phyloP scores from a whole-genome alignment of 2,113 vertebrate genomes.

The Eudyptes chrysolophus region DNA sequence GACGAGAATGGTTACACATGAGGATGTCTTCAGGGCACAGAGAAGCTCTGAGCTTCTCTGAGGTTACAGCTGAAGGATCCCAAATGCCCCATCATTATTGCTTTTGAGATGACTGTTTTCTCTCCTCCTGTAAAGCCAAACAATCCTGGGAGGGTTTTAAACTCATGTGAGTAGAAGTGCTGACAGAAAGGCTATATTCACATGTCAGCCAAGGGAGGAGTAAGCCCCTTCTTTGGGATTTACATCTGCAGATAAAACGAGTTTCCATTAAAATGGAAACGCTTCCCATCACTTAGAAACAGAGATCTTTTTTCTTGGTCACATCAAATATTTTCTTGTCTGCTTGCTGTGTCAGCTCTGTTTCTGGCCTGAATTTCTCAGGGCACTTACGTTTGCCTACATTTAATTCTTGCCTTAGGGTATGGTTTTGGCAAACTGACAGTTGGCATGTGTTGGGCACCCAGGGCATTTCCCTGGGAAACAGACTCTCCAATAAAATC shows the following conservation, averaged over 20 bases:
- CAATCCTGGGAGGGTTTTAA: background rate
- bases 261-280: background rate
- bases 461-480: slow-evolving; percentile 20
- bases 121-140: background rate
- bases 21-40: background rate
- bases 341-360: background rate
- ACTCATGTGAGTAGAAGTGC: background rate
- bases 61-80: background rate
- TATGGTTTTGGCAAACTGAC: slow-evolving; percentile 24
- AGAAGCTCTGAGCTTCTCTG: background rate
- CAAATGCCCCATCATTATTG: background rate
- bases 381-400: background rate
- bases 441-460: slow-evolving; percentile 22
- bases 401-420: slow-evolving; percentile 33
- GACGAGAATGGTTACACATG: background rate
- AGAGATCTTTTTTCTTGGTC: background rate
- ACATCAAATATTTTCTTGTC: background rate
- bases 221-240: background rate
- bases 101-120: background rate
- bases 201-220: background rate
- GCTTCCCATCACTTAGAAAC: background rate
- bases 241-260: background rate
- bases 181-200: background rate
- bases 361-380: slow-evolving; percentile 3
- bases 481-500: slow-evolving; percentile 21